Evolutionary conservation across 2,888 invertebrate species (phyloP).

Genomic region (Callyntrura sp.): DNA sequence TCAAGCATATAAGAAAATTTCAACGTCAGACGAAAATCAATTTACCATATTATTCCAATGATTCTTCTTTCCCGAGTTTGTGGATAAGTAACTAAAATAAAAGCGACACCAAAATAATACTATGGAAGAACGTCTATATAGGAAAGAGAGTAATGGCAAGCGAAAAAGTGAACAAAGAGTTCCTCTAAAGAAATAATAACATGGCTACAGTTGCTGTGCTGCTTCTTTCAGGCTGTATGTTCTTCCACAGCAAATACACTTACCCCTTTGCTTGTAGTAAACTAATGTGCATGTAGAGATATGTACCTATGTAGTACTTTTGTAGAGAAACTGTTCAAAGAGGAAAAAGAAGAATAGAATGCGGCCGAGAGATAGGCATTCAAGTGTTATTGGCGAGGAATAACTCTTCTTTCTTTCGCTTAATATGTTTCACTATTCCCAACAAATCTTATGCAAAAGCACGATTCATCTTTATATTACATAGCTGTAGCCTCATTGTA

Average conservation of each 20-base stretch:
- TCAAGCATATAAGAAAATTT: background rate
- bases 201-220: too few relatives aligned
- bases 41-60: constrained; percentile 64
- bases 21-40: constrained; percentile 69
- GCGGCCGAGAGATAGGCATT: background rate
- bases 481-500: too few relatives aligned
- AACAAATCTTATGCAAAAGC: constrained; percentile 66
- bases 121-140: constrained; percentile 25
- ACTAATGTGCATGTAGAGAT: background rate
- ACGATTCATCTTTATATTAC: constrained; percentile 62
- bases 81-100: constrained; percentile 10
- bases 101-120: background rate
- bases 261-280: too few relatives aligned
- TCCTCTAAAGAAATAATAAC: too few relatives aligned
- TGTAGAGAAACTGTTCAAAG: background rate
- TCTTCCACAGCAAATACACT: too few relatives aligned
- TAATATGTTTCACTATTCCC: constrained; percentile 56
- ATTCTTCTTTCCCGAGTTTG: background rate
- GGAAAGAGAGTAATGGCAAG: background rate
- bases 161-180: too few relatives aligned
- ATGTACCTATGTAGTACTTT: background rate
- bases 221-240: too few relatives aligned
- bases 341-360: background rate
- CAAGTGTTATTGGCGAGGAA: constrained; percentile 29
- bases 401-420: constrained; percentile 37